Evolutionary conservation across 2,888 invertebrate species (phyloP).

Genomic region (Alloscopus bannaensis): DNA sequence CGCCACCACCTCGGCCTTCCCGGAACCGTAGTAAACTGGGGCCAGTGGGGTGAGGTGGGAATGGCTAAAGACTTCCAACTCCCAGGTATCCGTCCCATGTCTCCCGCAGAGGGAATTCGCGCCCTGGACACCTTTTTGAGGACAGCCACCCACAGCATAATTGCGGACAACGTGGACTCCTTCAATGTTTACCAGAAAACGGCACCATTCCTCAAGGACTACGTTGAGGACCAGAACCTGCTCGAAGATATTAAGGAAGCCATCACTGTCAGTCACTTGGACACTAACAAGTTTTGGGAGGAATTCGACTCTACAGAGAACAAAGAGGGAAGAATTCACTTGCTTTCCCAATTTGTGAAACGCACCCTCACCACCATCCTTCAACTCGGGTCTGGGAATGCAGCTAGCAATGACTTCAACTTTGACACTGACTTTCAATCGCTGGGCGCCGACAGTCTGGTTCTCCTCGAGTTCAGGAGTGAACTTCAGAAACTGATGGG

Average conservation of each 20-base stretch:
- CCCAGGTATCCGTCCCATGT: not conserved
- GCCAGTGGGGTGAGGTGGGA: constrained; percentile 40
- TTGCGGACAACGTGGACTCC: constrained; percentile 42
- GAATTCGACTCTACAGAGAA: constrained; percentile 8
- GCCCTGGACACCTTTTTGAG: constrained; percentile 28
- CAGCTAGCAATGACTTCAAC: constrained; percentile 8
- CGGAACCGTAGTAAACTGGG: constrained; percentile 58
- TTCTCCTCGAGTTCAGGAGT: constrained; percentile 34
- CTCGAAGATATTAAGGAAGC: too few species aligned
- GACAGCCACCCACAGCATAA: constrained; percentile 21
- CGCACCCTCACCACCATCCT: constrained; percentile 12
- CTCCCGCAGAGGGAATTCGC: not conserved
- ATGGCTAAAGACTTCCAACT: not conserved
- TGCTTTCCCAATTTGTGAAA: constrained; percentile 1
- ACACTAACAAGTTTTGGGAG: constrained; percentile 24
- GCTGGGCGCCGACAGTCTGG: constrained; percentile 34
- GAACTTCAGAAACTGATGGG: too few species aligned
- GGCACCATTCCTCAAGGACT: too few species aligned
- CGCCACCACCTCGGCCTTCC: constrained; percentile 35
- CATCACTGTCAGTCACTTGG: too few species aligned
- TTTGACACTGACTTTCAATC: constrained; percentile 18
- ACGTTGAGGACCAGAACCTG: not conserved
- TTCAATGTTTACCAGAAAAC: constrained; percentile 7
- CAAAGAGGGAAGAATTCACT: not conserved
- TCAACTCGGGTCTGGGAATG: too few species aligned